Base-by-base conservation (phyloP, 2,113 vertebrate genomes). In the Lepus americanus region DNA sequence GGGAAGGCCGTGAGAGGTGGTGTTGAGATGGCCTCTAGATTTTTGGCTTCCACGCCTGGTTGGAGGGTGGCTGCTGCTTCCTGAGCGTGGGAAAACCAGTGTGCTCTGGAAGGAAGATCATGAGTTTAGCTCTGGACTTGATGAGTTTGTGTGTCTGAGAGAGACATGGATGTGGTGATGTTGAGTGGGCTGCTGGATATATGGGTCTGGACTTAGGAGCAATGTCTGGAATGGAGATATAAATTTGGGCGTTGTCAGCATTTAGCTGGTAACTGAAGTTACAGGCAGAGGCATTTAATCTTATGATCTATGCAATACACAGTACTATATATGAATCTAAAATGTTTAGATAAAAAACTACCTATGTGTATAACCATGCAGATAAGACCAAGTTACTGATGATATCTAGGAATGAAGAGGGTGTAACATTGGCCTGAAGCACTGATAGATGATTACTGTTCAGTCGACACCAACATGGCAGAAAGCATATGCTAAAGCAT, bases 241-340 rank as follows among this genome's bases (percentile, higher is more conserved):
- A 93, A 88, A 89, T 87, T 80, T 95, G 69, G 44, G 33, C 86
- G 74, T 87, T 94, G 83, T 96, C 89, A 95, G 84, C 84, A 61
- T 97, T 33, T 72, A 92, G 84, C 84, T 92, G 61, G 87, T 66
- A 87, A 94, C 33, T 61, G 53, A 94, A 89, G 33, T 53, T 76
- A 44, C 1, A 69, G 67, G 29, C 67, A 39, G 14, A 81, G 95
- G 59, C 64, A 66, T 64, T 16, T 83, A 89, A 85, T 59, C 8
- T 29, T 79, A 74, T 61, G 67, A 59, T 90, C 29, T 61, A 49
- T 1, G 7, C 16, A 74, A 23, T 69, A 55, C 6, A 87, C 63
- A 89, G 85, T 78, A 29, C 27, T 36, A 55, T 5, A n/a, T 31
- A 22, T 23, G n/a, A 86, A 33, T 85, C 5, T 64, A 5, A 67